phyloP scores from a whole-genome alignment of 2,797 vertebrate species.

The Podargus strigoides region DNA sequence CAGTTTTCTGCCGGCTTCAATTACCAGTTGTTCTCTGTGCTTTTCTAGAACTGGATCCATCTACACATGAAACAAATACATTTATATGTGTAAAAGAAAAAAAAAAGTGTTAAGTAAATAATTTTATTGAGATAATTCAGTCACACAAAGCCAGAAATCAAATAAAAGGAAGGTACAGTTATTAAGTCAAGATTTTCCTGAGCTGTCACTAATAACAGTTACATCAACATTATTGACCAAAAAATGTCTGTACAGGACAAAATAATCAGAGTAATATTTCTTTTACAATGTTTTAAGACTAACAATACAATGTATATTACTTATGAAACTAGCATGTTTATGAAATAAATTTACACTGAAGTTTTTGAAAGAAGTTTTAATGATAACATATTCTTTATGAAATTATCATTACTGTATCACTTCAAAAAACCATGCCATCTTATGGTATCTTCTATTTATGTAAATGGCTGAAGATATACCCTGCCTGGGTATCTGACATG shows the following conservation, averaged over 20 bases:
- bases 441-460: not conserved
- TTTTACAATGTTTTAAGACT: not conserved
- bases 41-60: constrained; percentile 89
- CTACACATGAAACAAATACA: constrained; percentile 59
- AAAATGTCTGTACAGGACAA: not conserved
- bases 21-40: constrained; percentile 88
- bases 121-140: not conserved
- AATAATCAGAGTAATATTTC: not conserved
- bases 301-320: not conserved
- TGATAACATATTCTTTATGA: not conserved
- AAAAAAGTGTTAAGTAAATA: not conserved
- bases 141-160: not conserved
- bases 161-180: not conserved
- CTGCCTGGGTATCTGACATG: not conserved
- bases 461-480: not conserved
- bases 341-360: not conserved
- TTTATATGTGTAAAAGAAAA: not conserved
- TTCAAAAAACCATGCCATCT: not conserved
- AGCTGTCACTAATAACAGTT: not conserved
- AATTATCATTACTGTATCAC: not conserved
- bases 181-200: not conserved
- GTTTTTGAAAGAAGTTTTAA: not conserved
- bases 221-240: not conserved
- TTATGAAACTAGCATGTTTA: not conserved
- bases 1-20: constrained; percentile 89